Base-by-base conservation (phyloP, 2,888 invertebrate genomes). In the Drosophila lacicola region DNA sequence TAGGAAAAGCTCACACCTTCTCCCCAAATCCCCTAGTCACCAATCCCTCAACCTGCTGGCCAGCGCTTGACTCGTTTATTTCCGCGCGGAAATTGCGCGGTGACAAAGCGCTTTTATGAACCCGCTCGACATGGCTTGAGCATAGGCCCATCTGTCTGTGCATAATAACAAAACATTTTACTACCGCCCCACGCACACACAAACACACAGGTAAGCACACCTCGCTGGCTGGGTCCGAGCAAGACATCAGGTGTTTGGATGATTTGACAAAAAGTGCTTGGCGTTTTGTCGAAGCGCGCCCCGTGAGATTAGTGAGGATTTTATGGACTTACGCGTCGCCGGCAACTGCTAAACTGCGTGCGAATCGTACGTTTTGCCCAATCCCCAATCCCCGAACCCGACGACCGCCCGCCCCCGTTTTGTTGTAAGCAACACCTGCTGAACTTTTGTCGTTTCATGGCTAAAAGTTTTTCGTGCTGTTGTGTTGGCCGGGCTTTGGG, bases 221-320 rank as follows among this genome's bases (percentile, higher is more conserved):
- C 34, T 33, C 10, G 11, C 17, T 57, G 56, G 54, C 66, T 71
- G 69, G 67, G 67, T 69, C 66, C 44, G 53, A 82, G 71, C 57
- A 81, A 88, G 89, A 89, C 88, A 90, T 90, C 90, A 90, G 90
- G 87, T 90, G 90, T 77, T 77, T 87, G 90, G 81, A 81, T 90
- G 90, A 90, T 88, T 90, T 87, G 83, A 80, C 90, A 90, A 78
- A 89, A 89, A 90, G 82, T 78, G 88, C 83, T 80, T 78, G 86
- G 80, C 76, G 74, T 86, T 84, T 84, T 85, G 85, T 81, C 74
- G 79, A 85, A 80, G 72, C 75, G 70, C 81, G 73, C 71, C 70
- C 76, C 72, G 74, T 41, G 73, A 88, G 86, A 87, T 87, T 87
- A 87, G 86, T 88, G 80, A 57, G 86, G 86, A 88, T 87, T 87